A percentile compares a stretch with the other conserved stretches of the same genome.
Conservation (phyloP, 2,797 vertebrate genomes). For the Anolis apletophallus region DNA sequence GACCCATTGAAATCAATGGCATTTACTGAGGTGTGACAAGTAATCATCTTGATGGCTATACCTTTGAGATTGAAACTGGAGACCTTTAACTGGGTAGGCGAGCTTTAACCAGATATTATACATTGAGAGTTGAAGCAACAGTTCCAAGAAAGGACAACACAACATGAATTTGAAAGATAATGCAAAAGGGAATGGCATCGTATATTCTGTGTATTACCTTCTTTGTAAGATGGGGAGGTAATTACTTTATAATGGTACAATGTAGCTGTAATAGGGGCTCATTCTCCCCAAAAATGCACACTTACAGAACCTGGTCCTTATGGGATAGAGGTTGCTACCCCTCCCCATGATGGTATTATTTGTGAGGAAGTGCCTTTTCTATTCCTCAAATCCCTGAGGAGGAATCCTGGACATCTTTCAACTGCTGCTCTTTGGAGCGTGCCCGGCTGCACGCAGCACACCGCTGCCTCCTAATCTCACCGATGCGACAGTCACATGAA, state of each 20-base stretch:
- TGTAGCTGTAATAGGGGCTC: not conserved
- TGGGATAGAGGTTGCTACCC: not conserved
- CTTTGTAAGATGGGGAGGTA: not conserved
- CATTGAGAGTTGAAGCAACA: not conserved
- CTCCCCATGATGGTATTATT: not conserved
- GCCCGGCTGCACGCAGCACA: constrained; percentile 1
- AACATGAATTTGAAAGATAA: not conserved
- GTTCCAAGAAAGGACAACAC: not conserved
- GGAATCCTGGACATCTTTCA: constrained; percentile 10
- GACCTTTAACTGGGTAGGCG: too few relatives aligned
- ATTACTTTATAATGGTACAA: not conserved
- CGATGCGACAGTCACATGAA: constrained; percentile 2
- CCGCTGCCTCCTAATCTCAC: not conserved
- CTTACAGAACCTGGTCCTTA: not conserved
- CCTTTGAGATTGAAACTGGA: too few relatives aligned
- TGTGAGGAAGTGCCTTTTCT: not conserved
- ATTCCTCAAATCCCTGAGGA: not conserved
- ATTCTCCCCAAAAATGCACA: not conserved
- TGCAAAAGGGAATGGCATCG: not conserved
- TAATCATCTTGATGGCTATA: too few relatives aligned
- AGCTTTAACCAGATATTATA: not conserved
- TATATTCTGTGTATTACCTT: not conserved
- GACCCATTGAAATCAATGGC: too few relatives aligned
- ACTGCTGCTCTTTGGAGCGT: not conserved
- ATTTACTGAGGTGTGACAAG: too few relatives aligned